Conservation (phyloP, 2,113 vertebrate genomes). For the Clinocottus analis region DNA sequence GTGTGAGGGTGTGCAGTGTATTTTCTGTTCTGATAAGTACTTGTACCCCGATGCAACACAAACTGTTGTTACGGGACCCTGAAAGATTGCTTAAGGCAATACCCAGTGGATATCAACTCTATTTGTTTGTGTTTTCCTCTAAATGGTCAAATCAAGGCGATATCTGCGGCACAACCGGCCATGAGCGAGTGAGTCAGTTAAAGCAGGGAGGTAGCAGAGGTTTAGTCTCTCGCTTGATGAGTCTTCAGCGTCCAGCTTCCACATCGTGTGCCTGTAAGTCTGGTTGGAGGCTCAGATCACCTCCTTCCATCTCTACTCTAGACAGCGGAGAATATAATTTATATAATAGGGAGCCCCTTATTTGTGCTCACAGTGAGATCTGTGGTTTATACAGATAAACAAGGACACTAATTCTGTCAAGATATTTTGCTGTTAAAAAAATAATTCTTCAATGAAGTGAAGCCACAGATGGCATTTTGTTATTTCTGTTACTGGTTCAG, state of each 20-base stretch:
- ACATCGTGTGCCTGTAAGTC: constrained; percentile 4
- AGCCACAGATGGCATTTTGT: not conserved
- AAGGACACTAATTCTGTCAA: not conserved
- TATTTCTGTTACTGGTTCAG: not conserved
- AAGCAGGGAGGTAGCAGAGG: constrained; percentile 4
- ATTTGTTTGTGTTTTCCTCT: constrained; percentile 38
- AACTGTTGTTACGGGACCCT: constrained; percentile 16
- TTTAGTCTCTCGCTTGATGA: constrained; percentile 31
- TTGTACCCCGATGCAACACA: too few species aligned
- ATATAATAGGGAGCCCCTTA: not conserved
- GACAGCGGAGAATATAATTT: not conserved
- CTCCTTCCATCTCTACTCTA: too few species aligned
- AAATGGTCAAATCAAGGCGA: constrained; percentile 27
- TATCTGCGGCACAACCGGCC: constrained; percentile 18
- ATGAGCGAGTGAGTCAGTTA: constrained; percentile 40
- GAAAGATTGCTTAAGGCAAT: constrained; percentile 7
- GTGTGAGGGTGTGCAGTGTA: constrained; percentile 3
- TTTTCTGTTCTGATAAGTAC: constrained; percentile 20
- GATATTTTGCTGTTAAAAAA: not conserved
- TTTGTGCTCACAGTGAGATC: not conserved
- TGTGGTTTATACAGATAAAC: not conserved
- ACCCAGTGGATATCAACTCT: constrained; percentile 28
- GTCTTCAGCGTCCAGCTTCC: constrained; percentile 13
- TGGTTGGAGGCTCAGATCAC: too few species aligned
- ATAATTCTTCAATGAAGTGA: not conserved